Base-by-base conservation (phyloP, 2,888 invertebrate species). In the Ichneumoninae sp. region DNA sequence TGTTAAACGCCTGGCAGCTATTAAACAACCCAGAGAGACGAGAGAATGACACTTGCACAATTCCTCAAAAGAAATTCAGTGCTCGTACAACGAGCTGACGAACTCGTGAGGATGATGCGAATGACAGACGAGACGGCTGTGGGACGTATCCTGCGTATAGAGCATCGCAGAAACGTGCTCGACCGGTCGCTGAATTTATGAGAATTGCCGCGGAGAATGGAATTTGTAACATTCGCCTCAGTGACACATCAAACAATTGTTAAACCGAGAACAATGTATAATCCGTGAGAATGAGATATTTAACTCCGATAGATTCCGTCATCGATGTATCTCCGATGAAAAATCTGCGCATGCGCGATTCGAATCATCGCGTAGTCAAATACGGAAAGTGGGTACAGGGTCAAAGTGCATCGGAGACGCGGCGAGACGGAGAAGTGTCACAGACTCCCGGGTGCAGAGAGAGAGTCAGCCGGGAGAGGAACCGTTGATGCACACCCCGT, bases 41-140 rank as follows among this genome's bases (percentile, higher is more conserved):
- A 80, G 73, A 44, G 30, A 13, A 54, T 19, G 22, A 33, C 22
- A 26, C 50, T 65, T 44, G 65, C 7, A 57, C 44, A 60, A 57
- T 40, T 60, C 16, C 40, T 26, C 16, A 52, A 63, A 77, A 40
- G 33, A 71, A 81, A 85, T 85, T 79, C 85, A 75, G 60, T 52
- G 50, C 82, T 82, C 85, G 85, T 85, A 85, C 74, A 52, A 68
- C 85, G 85, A 74, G 84, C 79, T 74, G 79, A 73, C 66, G 75
- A 57, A 57, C 68, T 71, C 82, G 85, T 68, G 82, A 82, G 57
- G 70, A 82, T 85, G 57, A 79, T 82, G 75, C 85, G 82, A 85
- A 85, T 82, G 85, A 82, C 82, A 76, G 74, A 68, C 50, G 44
- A 65, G 68, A 50, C 71, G 26, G 52, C 30, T n/a, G 19, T 33